These are phyloP conservation scores for Cryptosula pallasiana DNA, from an alignment of 2,888 invertebrate species.

Conservation along the genomic window DNA sequence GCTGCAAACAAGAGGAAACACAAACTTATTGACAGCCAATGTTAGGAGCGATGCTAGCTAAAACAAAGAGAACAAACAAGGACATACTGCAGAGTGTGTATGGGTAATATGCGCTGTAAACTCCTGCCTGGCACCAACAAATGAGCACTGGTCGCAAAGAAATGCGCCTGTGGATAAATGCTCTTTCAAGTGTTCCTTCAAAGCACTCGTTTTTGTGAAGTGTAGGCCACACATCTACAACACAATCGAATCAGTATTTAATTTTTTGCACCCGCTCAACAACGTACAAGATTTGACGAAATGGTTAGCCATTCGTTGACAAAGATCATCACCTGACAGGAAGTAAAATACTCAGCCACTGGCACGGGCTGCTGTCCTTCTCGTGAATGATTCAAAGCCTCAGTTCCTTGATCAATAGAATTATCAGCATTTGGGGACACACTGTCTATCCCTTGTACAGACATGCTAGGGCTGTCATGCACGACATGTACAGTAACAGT, in stretches of 20 bases:
- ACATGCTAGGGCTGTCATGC: background rate
- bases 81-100: slow-evolving; percentile 34
- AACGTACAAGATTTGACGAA: no score
- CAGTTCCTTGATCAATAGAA: no score
- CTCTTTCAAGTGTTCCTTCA: slow-evolving; percentile 35
- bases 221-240: background rate
- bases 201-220: background rate
- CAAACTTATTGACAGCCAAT: background rate
- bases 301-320: no score
- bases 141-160: slow-evolving; percentile 45
- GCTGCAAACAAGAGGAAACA: slow-evolving; percentile 29
- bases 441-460: background rate
- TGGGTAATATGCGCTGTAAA: slow-evolving; percentile 38
- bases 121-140: slow-evolving; percentile 35
- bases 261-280: no score
- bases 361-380: background rate
- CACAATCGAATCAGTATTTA: background rate
- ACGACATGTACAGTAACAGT: background rate
- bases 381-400: background rate
- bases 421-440: no score
- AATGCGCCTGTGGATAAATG: slow-evolving; percentile 40
- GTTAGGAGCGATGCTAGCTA: background rate
- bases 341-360: slow-evolving; percentile 19
- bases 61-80: slow-evolving; percentile 26
- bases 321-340: background rate